Percentiles rank a stretch among this genome's conserved stretches.
Conservation (phyloP, 1,140 invertebrate genomes). For the Apocrypta bakeri region DNA sequence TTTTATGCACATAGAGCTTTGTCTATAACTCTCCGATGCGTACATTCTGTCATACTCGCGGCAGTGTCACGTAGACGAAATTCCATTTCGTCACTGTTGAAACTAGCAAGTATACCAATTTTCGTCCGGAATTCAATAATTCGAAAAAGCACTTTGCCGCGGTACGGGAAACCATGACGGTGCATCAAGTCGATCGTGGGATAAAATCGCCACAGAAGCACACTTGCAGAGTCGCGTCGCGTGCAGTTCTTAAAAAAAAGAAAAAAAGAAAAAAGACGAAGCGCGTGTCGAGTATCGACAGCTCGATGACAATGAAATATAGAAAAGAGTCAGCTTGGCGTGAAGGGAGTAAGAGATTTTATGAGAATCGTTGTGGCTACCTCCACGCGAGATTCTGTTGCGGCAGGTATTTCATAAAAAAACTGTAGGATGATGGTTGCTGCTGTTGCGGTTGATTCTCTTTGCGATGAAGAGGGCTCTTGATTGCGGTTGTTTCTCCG, state of each 20-base stretch:
- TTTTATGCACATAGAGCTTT: background rate
- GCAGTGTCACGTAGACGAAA: background rate
- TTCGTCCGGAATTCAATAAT: background rate
- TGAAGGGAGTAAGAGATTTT: background rate
- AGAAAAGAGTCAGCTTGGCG: background rate
- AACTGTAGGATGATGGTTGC: background rate
- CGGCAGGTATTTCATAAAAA: background rate
- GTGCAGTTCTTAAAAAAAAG: too few species aligned
- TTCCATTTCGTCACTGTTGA: background rate
- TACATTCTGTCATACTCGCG: too few species aligned
- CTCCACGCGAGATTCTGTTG: too few species aligned
- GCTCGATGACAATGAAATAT: conserved; percentile 4
- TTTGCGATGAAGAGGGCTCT: too few species aligned
- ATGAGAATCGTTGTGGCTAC: background rate
- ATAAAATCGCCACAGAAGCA: too few species aligned
- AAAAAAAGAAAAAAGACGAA: background rate
- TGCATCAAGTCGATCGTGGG: background rate
- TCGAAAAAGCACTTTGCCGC: background rate
- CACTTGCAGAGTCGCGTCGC: conserved; percentile 9
- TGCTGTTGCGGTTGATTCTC: too few species aligned
- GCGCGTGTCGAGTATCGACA: background rate
- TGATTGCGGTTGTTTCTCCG: too few species aligned
- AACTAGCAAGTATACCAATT: background rate
- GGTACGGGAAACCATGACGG: background rate
- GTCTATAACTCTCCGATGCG: too few species aligned